Conservation (phyloP, 2,888 invertebrate genomes). For the Caenorhabditis uteleia region DNA sequence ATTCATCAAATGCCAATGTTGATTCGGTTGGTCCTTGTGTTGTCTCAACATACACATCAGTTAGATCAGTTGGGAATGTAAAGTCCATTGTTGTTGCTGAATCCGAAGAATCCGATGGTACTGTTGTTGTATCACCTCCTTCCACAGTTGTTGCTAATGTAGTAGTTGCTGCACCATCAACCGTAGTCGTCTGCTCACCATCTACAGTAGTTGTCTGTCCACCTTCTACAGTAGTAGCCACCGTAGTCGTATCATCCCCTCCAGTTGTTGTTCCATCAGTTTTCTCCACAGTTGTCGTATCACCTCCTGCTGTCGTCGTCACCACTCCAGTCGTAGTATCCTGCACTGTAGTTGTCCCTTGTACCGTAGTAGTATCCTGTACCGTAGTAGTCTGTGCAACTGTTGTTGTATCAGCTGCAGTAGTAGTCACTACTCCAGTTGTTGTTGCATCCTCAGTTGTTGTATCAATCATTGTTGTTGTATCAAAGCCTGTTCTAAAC, state of each 20-base stretch:
- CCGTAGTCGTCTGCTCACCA: not conserved
- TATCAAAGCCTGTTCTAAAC: constrained; percentile 19
- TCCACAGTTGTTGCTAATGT: not conserved
- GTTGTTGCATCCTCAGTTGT: constrained; percentile 9
- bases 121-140: not conserved
- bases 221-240: not conserved
- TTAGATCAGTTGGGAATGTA: constrained; percentile 22
- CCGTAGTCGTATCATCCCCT: not conserved
- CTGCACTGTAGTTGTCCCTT: not conserved
- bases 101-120: not conserved
- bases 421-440: constrained; percentile 6
- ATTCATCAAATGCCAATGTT: constrained; percentile 11
- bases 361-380: not conserved
- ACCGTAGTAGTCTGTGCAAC: not conserved
- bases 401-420: constrained; percentile 5
- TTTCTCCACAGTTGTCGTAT: constrained; percentile 8
- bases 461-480: constrained; percentile 13
- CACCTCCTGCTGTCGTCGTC: constrained; percentile 14
- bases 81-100: constrained; percentile 8
- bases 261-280: constrained; percentile 3
- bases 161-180: not conserved
- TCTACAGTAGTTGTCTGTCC: not conserved
- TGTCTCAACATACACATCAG: constrained; percentile 1
- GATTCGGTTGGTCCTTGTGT: constrained; percentile 5
- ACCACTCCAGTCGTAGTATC: constrained; percentile 7